Percentiles rank a stretch among this genome's conserved stretches.
Conservation (phyloP, 2,888 invertebrate genomes). For the Hedya salicella region DNA sequence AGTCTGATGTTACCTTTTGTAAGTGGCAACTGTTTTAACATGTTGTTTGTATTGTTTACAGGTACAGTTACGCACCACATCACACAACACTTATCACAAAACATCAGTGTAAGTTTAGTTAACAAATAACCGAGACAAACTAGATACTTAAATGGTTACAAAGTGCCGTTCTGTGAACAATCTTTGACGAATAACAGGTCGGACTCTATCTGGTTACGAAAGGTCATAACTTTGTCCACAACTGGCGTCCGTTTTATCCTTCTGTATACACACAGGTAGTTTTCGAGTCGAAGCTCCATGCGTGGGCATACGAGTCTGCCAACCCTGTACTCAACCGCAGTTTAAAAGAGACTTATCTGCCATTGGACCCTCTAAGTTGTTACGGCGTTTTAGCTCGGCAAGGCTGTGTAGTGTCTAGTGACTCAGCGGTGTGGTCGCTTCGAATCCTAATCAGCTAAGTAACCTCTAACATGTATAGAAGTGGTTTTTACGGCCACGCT, state of each 20-base stretch:
- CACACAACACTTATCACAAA: background rate
- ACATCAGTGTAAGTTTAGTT: conserved; percentile 18
- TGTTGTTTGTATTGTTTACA: conserved; percentile 12
- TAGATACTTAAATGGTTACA: conserved; percentile 15
- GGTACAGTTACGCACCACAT: background rate
- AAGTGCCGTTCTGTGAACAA: conserved; percentile 21
- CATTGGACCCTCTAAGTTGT: background rate
- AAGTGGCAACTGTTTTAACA: background rate
- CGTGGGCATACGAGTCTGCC: conserved; percentile 65
- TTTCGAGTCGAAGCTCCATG: conserved; percentile 31
- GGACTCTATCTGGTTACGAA: background rate
- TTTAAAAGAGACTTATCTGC: background rate
- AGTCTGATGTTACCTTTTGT: background rate
- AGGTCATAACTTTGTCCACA: background rate
- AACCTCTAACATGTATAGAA: conserved; percentile 42
- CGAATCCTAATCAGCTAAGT: conserved; percentile 47
- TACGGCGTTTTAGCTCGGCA: background rate
- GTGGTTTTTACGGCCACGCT: conserved; percentile 35
- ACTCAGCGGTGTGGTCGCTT: conserved; percentile 50
- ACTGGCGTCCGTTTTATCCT: background rate
- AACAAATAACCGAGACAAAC: conserved; percentile 10
- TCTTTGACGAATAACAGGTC: conserved; percentile 29
- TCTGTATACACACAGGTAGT: conserved; percentile 6
- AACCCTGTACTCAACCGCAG: conserved; percentile 25
- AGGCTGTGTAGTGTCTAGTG: conserved; percentile 40